These are phyloP conservation scores for Xestia c-nigrum DNA, from an alignment of 2,888 invertebrate genomes.

Conservation along the genomic window DNA sequence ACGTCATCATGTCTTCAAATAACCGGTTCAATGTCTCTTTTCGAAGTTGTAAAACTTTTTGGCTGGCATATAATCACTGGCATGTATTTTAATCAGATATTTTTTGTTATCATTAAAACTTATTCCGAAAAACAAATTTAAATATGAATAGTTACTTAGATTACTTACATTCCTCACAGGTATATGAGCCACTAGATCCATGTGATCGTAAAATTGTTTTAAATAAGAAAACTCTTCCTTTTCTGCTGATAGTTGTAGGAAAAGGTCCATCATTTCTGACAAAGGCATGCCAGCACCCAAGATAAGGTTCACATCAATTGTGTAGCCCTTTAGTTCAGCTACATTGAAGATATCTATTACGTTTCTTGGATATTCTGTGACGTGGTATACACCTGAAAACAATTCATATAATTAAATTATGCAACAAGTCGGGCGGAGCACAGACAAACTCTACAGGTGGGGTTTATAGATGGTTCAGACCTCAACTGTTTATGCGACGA, in stretches of 20 bases:
- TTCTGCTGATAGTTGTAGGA: constrained; percentile 75
- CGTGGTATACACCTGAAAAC: constrained; percentile 82
- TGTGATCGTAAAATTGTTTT: constrained; percentile 91
- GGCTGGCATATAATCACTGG: not conserved
- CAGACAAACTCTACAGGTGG: too few relatives aligned
- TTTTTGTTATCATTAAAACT: not conserved
- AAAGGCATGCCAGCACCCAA: constrained; percentile 83
- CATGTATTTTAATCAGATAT: not conserved
- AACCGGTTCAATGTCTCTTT: not conserved
- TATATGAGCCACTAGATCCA: constrained; percentile 93
- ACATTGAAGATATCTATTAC: constrained; percentile 83
- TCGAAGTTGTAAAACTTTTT: not conserved
- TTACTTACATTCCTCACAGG: constrained; percentile 93
- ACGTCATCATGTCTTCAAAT: not conserved
- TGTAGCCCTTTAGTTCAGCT: constrained; percentile 76
- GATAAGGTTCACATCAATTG: constrained; percentile 80
- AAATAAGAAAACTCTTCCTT: constrained; percentile 91
- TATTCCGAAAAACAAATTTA: not conserved
- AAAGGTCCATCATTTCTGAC: constrained; percentile 83
- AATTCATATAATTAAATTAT: not conserved
- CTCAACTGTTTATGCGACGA: too few relatives aligned
- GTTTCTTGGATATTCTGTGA: constrained; percentile 77
- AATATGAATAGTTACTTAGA: too few relatives aligned
- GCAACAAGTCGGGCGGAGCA: too few relatives aligned
- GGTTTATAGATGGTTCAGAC: too few relatives aligned